phyloP scores from a whole-genome alignment of 2,797 vertebrate genomes.

The Emydoidea blandingii region DNA sequence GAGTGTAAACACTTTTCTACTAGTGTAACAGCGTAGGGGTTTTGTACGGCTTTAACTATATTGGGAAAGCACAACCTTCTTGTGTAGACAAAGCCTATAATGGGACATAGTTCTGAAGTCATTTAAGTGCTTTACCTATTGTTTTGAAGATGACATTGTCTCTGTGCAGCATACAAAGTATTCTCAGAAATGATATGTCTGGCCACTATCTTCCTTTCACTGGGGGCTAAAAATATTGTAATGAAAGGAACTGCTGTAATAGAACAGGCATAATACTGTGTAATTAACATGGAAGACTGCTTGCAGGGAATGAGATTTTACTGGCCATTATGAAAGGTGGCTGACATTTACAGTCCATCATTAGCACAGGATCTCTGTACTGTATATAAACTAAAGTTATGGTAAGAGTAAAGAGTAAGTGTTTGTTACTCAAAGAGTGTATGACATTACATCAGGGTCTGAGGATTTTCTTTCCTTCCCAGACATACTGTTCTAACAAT shows the following conservation, averaged over 20 bases:
- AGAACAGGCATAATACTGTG: not conserved
- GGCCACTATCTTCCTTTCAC: not conserved
- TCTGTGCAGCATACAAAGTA: not conserved
- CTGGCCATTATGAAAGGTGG: not conserved
- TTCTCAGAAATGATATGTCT: not conserved
- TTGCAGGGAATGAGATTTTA: not conserved
- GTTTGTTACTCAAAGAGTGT: not conserved
- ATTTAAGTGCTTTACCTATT: not conserved
- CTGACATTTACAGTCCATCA: not conserved
- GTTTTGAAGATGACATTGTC: not conserved
- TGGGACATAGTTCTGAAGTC: not conserved
- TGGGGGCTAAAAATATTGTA: not conserved
- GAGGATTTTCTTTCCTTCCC: not conserved
- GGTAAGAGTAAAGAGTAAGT: not conserved
- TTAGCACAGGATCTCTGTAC: constrained; percentile 3
- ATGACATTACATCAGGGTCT: not conserved
- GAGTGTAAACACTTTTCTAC: not conserved
- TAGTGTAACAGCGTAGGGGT: not conserved
- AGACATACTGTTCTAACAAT: not conserved
- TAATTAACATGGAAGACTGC: not conserved
- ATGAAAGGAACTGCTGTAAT: not conserved
- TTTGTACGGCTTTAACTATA: not conserved
- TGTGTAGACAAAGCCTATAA: not conserved
- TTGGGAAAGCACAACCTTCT: not conserved
- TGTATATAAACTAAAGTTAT: not conserved